These are phyloP conservation scores for Dryobates pubescens DNA, from an alignment of 2,797 vertebrate genomes.

Conservation along the genomic window DNA sequence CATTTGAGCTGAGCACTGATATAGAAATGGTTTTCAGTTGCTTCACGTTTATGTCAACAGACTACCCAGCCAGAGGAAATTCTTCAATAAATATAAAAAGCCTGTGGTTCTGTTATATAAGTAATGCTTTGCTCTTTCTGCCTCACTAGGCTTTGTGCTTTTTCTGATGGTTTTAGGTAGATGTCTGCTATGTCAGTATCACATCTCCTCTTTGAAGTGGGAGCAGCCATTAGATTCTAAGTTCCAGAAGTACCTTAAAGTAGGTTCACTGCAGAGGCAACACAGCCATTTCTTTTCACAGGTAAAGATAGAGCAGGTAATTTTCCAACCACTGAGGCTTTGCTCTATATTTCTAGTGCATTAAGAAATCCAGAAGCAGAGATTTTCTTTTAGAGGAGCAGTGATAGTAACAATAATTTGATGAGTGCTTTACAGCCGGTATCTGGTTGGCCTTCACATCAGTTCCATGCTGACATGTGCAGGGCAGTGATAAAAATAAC, in stretches of 20 bases:
- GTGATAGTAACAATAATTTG: background rate
- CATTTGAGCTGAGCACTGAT: background rate
- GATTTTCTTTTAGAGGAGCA: background rate
- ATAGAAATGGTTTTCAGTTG: slow-evolving; percentile 9
- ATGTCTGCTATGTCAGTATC: background rate
- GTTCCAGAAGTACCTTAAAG: background rate
- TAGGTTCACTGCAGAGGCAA: background rate
- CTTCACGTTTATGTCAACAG: slow-evolving; percentile 35
- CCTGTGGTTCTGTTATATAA: background rate
- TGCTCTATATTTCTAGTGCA: background rate
- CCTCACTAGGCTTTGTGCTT: background rate
- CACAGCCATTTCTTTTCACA: background rate
- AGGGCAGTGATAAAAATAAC: background rate
- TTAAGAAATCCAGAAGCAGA: background rate
- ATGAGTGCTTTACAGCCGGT: background rate
- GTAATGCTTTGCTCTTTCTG: background rate
- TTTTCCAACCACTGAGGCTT: background rate
- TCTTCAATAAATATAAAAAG: background rate
- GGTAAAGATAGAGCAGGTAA: background rate
- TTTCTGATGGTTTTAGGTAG: background rate
- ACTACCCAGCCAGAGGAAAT: background rate
- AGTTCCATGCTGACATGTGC: background rate
- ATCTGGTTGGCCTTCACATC: background rate
- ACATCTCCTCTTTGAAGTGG: background rate
- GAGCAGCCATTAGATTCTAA: background rate